Percentiles rank a stretch among this genome's conserved stretches.
Conservation (phyloP, 2,797 vertebrate genomes). For the Typhlichthys eigenmanni region DNA sequence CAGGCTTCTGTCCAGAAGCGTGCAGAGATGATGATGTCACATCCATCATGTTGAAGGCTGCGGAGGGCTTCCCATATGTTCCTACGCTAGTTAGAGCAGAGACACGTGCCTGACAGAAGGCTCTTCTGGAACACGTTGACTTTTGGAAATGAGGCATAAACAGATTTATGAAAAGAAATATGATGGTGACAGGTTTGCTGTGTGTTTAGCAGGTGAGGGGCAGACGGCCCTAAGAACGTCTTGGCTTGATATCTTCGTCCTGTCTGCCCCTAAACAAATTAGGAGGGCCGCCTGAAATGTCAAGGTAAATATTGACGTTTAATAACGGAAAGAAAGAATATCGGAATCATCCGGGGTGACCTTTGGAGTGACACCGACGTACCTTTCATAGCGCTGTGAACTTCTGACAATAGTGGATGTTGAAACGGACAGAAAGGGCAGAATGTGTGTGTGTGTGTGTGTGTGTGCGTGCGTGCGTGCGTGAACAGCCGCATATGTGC, state of each 20-base stretch:
- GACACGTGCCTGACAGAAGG: conserved; percentile 14
- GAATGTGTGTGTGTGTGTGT: conserved; percentile 12
- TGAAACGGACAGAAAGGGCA: neutral
- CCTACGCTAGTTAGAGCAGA: neutral
- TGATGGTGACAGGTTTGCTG: conserved; percentile 28
- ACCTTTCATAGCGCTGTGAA: conserved; percentile 1
- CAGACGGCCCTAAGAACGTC: conserved; percentile 1
- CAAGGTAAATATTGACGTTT: conserved; percentile 49
- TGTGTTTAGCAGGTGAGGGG: conserved; percentile 26
- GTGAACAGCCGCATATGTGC: neutral
- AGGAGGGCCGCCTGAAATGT: conserved; percentile 45
- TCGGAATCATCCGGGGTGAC: conserved; percentile 39
- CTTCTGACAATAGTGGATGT: conserved; percentile 18
- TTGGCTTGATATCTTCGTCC: neutral
- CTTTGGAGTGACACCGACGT: conserved; percentile 33
- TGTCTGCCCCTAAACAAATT: neutral
- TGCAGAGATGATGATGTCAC: conserved; percentile 48
- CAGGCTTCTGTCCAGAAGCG: conserved; percentile 28
- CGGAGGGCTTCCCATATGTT: conserved; percentile 50
- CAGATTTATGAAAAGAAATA: conserved; percentile 38
- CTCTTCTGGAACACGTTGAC: conserved; percentile 39
- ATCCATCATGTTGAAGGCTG: conserved; percentile 61
- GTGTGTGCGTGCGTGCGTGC: neutral
- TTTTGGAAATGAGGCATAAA: conserved; percentile 46
- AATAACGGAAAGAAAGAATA: conserved; percentile 38